These are phyloP conservation scores for Picus viridis DNA, from an alignment of 2,797 vertebrate species.

Conservation along the genomic window DNA sequence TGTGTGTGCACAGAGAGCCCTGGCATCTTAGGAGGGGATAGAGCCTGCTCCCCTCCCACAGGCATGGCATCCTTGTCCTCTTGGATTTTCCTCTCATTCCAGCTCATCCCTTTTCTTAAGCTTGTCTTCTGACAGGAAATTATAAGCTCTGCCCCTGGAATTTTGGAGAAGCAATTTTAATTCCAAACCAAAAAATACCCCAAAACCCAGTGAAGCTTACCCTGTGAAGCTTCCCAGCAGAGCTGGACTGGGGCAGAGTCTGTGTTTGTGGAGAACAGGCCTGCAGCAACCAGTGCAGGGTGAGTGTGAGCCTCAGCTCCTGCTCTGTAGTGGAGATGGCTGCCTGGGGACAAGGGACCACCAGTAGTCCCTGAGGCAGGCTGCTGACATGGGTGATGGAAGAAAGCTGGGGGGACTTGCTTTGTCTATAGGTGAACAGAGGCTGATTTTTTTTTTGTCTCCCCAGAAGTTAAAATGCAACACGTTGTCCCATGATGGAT, in stretches of 20 bases:
- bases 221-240: background rate
- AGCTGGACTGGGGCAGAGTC: background rate
- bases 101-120: background rate
- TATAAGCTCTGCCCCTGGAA: background rate
- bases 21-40: background rate
- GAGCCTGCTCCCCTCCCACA: background rate
- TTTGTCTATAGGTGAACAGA: background rate
- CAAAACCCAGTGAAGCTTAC: background rate
- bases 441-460: background rate
- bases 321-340: background rate
- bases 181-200: background rate
- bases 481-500: background rate
- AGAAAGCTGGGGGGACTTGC: background rate
- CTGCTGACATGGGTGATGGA: accelerated
- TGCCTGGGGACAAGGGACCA: background rate
- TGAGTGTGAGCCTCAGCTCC: background rate
- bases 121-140: background rate
- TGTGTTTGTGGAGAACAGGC: background rate
- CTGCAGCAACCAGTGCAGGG: background rate
- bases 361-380: background rate
- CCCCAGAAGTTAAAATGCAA: background rate
- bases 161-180: background rate
- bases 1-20: background rate
- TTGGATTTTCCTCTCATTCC: background rate
- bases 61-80: background rate